Conservation (phyloP, 2,113 vertebrate species). For the Charadrius vociferus region DNA sequence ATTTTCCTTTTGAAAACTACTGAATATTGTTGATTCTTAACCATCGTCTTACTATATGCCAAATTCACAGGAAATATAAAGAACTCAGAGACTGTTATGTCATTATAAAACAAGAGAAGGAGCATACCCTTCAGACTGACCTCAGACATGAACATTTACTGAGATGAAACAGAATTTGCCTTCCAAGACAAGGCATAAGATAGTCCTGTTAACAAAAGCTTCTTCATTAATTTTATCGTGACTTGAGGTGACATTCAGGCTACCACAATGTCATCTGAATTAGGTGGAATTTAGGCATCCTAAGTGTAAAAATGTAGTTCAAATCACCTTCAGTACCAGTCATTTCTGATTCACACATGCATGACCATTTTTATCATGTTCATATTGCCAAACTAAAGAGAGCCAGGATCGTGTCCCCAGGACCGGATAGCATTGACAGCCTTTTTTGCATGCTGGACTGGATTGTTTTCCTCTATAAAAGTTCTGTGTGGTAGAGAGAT, state of each 20-base stretch:
- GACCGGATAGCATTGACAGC: background rate
- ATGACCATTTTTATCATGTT: background rate
- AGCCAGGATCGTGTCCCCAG: background rate
- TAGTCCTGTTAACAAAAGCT: background rate
- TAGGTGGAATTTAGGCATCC: background rate
- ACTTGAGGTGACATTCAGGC: background rate
- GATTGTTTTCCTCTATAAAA: background rate
- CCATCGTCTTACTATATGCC: background rate
- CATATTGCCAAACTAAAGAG: fast-evolving
- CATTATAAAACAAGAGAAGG: background rate
- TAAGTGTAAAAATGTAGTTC: background rate
- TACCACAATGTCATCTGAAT: background rate
- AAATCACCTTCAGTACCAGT: background rate
- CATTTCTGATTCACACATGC: background rate
- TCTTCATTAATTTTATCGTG: background rate
- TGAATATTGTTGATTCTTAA: background rate
- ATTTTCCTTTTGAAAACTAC: background rate
- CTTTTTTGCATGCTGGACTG: background rate
- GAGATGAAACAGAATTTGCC: background rate
- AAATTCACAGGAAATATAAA: background rate
- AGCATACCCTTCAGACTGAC: background rate
- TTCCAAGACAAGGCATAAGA: background rate
- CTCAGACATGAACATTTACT: background rate
- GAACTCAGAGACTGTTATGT: background rate
- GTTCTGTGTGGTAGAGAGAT: background rate